These are phyloP conservation scores for Saguinus midas DNA, from an alignment of 2,113 vertebrate species.

Conservation along the genomic window DNA sequence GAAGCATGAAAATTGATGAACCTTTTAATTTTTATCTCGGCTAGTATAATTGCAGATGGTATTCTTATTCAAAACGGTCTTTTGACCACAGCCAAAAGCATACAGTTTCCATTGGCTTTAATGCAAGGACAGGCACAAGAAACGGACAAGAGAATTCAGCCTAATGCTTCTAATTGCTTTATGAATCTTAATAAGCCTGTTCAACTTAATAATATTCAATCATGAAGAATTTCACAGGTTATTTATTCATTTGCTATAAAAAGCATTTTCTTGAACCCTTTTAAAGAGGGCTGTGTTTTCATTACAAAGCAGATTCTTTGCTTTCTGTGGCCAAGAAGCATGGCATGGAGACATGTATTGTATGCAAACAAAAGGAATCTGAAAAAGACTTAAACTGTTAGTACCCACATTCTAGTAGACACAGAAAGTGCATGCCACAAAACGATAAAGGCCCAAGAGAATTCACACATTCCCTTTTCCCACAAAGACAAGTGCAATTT, in stretches of 20 bases:
- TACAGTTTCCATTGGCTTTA: conserved; percentile 51
- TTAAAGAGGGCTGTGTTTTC: conserved; percentile 25
- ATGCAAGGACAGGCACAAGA: conserved; percentile 42
- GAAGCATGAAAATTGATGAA: conserved; percentile 71
- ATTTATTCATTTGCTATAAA: conserved; percentile 64
- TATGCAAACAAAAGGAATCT: background rate
- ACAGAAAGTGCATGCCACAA: conserved; percentile 26
- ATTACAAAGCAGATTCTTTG: conserved; percentile 34
- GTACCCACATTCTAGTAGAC: conserved; percentile 20
- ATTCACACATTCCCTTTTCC: conserved; percentile 45
- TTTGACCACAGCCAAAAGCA: conserved; percentile 57
- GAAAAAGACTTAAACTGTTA: conserved; percentile 57
- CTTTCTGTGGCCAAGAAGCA: conserved; percentile 3
- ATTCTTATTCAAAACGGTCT: conserved; percentile 73
- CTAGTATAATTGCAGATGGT: conserved; percentile 76
- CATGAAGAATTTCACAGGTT: conserved; percentile 43
- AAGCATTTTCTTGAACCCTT: conserved; percentile 53
- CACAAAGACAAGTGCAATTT: conserved; percentile 66
- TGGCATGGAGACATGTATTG: background rate
- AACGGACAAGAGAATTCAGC: conserved; percentile 54
- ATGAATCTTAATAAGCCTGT: conserved; percentile 68
- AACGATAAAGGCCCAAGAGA: conserved; percentile 53
- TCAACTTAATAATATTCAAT: conserved; percentile 62
- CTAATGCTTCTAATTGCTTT: conserved; percentile 67
- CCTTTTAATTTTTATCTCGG: conserved; percentile 77